Conservation (phyloP, 2,113 vertebrate species). For the Lynx canadensis region DNA sequence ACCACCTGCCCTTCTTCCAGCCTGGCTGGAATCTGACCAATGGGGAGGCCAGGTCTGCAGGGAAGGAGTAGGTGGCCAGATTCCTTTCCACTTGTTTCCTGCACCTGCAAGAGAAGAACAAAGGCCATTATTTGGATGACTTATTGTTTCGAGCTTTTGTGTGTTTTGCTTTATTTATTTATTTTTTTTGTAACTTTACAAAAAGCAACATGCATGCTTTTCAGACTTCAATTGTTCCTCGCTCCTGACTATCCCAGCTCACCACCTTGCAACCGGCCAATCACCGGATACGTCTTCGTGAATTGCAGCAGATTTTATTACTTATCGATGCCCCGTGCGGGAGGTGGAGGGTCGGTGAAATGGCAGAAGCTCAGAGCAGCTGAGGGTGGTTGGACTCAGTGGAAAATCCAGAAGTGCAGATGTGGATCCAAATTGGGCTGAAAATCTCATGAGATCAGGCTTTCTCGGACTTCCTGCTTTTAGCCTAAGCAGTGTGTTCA, state of each 20-base stretch:
- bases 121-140: slow-evolving; percentile 27
- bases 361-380: slow-evolving; percentile 46
- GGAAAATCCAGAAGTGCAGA: slow-evolving; percentile 81
- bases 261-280: not conserved
- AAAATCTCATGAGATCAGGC: slow-evolving; percentile 83
- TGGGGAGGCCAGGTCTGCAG: not conserved
- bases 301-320: not conserved
- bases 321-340: not conserved
- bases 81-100: slow-evolving; percentile 52
- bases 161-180: not conserved
- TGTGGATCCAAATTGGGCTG: slow-evolving; percentile 80
- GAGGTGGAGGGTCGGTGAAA: not conserved
- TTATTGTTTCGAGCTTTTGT: slow-evolving; percentile 59
- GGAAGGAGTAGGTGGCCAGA: slow-evolving; percentile 23
- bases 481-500: slow-evolving; percentile 73
- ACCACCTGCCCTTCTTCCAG: not conserved
- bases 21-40: not conserved
- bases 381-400: slow-evolving; percentile 64
- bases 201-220: slow-evolving; percentile 43
- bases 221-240: slow-evolving; percentile 13
- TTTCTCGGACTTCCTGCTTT: slow-evolving; percentile 83
- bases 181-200: not conserved
- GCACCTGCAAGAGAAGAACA: slow-evolving; percentile 63
- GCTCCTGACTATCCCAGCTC: not conserved
- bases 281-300: not conserved